Base-by-base conservation (phyloP, 2,797 vertebrate species). In the Amphiprion clarkii region DNA sequence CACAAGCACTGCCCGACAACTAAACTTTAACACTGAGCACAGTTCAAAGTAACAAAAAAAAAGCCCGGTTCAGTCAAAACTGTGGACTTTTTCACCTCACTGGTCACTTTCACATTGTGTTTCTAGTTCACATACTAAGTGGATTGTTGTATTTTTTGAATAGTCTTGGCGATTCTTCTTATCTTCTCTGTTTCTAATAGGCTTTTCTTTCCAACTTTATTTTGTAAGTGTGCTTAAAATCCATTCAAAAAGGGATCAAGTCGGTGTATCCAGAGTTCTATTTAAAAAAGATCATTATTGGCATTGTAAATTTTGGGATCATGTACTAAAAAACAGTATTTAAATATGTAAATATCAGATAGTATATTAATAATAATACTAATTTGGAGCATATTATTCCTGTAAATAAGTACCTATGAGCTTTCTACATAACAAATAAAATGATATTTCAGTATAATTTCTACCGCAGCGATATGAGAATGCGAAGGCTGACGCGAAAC, bases 331-430 rank as follows among this genome's bases (percentile, higher is more conserved):
- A 58, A 74, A 65, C 39, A n/a, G 84, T 91, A 93, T 95, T 93
- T 94, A 95, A 93, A 91, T 93, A 93, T 98, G 78, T 91, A 97
- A 86, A 97, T 96, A 97, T 76, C 78, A 90, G 89, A 90, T 90
- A 87, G 63, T 82, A 84, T 90, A 94, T 94, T 93, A 93, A 88
- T 91, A 91, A 92, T 87, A 36, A 36, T 7, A 92, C 92, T 95
- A 70, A 92, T 88, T 94, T 94, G 93, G 94, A 89, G 61, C 40
- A 91, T 90, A 85, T 83, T 95, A 90, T 82, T 73, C 86, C 79
- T 98, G 97, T 98, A 98, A 95, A 98, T 98, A 97, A 94, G 96
- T 95, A 96, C 11, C 70, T 89, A 92, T 93, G 90, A 95, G 84
- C 93, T 97, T 97, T 96, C 93, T 95, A 96, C 95, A 57, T 48